Percentiles rank a stretch among this genome's conserved stretches.
These are phyloP conservation scores for Pachyramphus minor DNA, from an alignment of 2,113 vertebrate species.

Conservation along the genomic window DNA sequence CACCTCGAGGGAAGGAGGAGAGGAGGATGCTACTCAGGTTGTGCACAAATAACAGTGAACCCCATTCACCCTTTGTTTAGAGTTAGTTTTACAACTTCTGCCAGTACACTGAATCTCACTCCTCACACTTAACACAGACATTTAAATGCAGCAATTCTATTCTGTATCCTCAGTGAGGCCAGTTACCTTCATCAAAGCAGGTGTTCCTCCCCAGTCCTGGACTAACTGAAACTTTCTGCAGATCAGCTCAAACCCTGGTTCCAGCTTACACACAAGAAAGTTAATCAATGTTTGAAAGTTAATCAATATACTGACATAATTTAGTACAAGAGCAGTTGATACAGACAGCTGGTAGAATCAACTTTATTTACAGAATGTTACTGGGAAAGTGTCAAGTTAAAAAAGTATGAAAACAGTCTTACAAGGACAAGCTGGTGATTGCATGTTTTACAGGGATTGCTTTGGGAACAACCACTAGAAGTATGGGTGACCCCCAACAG, in stretches of 20 bases:
- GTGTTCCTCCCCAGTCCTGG: not conserved
- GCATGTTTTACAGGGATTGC: slow-evolving; percentile 58
- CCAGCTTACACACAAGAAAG: not conserved
- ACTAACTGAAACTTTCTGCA: not conserved
- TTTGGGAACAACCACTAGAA: slow-evolving; percentile 27
- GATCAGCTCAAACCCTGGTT: not conserved
- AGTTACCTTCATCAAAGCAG: not conserved
- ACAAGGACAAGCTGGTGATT: slow-evolving; percentile 63
- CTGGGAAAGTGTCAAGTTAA: slow-evolving; percentile 65
- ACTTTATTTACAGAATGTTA: slow-evolving; percentile 73
- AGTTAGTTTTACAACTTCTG: not conserved
- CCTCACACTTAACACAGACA: rapidly evolving
- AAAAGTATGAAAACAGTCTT: slow-evolving; percentile 67
- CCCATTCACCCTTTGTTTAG: not conserved
- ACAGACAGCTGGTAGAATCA: slow-evolving; percentile 62
- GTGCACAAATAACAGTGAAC: not conserved
- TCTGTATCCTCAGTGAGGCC: rapidly evolving
- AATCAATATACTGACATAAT: no score
- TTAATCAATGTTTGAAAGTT: not conserved
- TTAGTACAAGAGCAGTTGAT: not conserved
- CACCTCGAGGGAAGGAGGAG: no score
- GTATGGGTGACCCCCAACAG: not conserved
- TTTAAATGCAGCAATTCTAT: not conserved
- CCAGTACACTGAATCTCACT: not conserved
- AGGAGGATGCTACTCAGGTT: not conserved